phyloP scores from a whole-genome alignment of 2,797 vertebrate genomes.

The Mormyrus hasselquistii region DNA sequence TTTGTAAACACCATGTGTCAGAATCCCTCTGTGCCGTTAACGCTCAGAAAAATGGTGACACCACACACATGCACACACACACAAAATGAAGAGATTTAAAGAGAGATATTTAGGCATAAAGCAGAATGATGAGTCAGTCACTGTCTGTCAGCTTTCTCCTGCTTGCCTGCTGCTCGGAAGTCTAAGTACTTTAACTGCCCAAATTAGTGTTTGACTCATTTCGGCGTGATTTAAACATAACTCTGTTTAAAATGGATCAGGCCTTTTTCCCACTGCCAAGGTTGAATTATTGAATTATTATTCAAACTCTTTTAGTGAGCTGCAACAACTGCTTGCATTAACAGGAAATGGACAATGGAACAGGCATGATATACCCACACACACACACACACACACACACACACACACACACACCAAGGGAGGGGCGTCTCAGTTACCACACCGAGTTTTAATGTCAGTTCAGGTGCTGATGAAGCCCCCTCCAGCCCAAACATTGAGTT shows the following conservation, averaged over 20 bases:
- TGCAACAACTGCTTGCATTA: background rate
- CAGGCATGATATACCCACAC: background rate
- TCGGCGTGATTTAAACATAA: background rate
- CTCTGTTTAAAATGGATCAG: background rate
- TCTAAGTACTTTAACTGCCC: background rate
- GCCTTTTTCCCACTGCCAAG: background rate
- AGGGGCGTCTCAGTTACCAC: slow-evolving; percentile 40
- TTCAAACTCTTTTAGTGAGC: background rate
- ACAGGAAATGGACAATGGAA: background rate
- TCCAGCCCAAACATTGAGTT: slow-evolving; percentile 51
- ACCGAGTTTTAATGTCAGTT: slow-evolving; percentile 44
- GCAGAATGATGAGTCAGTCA: background rate
- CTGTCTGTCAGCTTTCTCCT: background rate
- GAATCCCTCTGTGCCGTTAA: slow-evolving; percentile 10
- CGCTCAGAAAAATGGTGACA: slow-evolving; percentile 6
- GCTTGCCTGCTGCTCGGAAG: slow-evolving; percentile 15
- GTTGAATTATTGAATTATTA: background rate
- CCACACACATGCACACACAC: background rate
- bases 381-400: slow-evolving; percentile 13
- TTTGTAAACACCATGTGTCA: slow-evolving; percentile 44
- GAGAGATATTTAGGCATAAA: slow-evolving; percentile 10
- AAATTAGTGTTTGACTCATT: background rate
- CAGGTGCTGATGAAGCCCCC: slow-evolving; percentile 46
- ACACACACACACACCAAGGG: slow-evolving; percentile 7
- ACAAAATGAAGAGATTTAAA: slow-evolving; percentile 12